These are phyloP conservation scores for Pterophyllum scalare DNA, from an alignment of 2,113 vertebrate genomes.

Conservation along the genomic window DNA sequence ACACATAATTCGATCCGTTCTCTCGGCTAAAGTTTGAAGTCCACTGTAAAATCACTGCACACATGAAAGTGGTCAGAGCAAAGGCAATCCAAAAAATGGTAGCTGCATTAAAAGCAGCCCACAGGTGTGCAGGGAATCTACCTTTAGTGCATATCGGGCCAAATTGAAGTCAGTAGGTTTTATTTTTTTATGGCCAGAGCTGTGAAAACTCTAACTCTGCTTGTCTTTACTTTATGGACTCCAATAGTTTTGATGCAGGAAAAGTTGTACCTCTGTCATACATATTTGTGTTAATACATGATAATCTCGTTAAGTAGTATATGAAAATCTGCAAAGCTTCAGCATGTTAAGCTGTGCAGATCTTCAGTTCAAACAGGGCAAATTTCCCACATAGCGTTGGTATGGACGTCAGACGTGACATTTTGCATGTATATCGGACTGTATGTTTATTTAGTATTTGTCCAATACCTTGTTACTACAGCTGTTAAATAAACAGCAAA, in stretches of 20 bases:
- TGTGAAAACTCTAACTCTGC: background rate
- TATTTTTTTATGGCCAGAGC: background rate
- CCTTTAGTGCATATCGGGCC: background rate
- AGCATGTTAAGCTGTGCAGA: background rate
- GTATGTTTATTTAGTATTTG: background rate
- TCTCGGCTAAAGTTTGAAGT: background rate
- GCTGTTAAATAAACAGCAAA: no score
- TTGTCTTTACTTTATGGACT: background rate
- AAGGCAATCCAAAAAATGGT: background rate
- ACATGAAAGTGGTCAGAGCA: background rate
- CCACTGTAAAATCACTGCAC: background rate
- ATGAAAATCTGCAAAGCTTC: background rate
- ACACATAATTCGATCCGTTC: background rate
- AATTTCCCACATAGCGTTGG: background rate
- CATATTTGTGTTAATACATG: background rate
- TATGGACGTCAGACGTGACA: background rate
- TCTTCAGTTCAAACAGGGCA: background rate
- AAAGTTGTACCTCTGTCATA: background rate
- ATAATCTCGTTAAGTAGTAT: background rate
- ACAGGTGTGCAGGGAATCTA: background rate
- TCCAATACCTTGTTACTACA: background rate
- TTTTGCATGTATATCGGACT: background rate
- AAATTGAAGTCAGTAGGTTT: background rate
- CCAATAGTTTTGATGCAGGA: background rate
- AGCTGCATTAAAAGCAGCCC: background rate